phyloP scores from a whole-genome alignment of 2,888 invertebrate genomes.

The Platerodrilus igneus region DNA sequence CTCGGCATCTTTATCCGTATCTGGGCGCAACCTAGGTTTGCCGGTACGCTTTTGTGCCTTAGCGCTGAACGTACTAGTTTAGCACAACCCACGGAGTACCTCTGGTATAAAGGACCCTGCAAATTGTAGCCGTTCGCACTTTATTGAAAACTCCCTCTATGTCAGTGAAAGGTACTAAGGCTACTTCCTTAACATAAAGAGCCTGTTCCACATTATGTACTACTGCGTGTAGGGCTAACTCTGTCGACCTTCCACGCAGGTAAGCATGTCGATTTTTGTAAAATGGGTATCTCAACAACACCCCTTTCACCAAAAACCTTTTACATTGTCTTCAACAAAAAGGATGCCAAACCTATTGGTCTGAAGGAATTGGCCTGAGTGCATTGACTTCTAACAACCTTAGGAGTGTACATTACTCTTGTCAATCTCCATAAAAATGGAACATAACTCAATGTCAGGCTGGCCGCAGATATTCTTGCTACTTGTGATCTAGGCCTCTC shows the following conservation, averaged over 20 bases:
- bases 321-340: conserved; percentile 2
- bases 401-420: too few species aligned
- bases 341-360: conserved; percentile 1
- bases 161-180: neutral
- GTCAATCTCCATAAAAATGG: neutral
- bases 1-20: too few species aligned
- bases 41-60: too few species aligned
- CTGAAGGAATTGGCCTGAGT: conserved; percentile 1
- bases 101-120: neutral
- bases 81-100: neutral
- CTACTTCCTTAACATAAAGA: neutral
- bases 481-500: neutral
- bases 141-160: conserved; percentile 1
- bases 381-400: neutral
- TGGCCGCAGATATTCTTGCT: neutral
- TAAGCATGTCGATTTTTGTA: neutral
- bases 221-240: neutral
- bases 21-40: too few species aligned
- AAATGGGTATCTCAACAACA: neutral
- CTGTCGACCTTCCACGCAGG: neutral
- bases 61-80: too few species aligned
- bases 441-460: neutral
- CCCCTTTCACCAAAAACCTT: neutral
- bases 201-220: conserved; percentile 1
- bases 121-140: neutral